Percentiles rank a stretch among this genome's conserved stretches.
These are phyloP conservation scores for Gastrophysa polygoni DNA, from an alignment of 2,888 invertebrate species.

Conservation along the genomic window DNA sequence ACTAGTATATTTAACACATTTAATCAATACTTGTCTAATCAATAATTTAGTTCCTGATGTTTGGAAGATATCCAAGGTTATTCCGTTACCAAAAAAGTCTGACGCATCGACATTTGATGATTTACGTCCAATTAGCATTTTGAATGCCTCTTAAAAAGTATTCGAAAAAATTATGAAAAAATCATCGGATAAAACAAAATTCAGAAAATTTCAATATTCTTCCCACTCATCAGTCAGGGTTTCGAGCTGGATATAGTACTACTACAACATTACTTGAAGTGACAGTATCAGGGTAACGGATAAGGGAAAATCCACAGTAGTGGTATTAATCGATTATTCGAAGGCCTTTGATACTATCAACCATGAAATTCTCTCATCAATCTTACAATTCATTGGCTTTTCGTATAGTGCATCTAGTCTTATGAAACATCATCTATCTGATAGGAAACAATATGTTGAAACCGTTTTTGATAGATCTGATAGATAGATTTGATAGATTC, in stretches of 20 bases:
- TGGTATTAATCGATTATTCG: neutral
- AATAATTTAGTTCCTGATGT: no score
- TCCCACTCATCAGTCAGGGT: neutral
- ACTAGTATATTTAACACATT: conserved; percentile 1
- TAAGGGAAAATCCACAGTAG: neutral
- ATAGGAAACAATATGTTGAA: no score
- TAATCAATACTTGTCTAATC: neutral
- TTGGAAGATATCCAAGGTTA: no score
- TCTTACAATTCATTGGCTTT: no score
- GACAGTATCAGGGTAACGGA: neutral
- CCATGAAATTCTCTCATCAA: no score
- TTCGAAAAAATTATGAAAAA: no score
- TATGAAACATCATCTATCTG: no score
- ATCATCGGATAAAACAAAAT: neutral
- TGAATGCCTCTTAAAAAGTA: neutral
- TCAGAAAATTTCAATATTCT: neutral
- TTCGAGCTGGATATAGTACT: neutral
- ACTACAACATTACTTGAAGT: neutral
- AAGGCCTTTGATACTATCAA: neutral
- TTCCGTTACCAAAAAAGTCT: no score
- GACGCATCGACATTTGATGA: neutral
- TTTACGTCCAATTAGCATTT: conserved; percentile 2
- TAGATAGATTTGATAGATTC: no score
- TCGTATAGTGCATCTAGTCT: no score
- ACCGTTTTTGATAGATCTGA: no score